Conservation (phyloP, 1,140 invertebrate genomes). For the Drosophila tristis region DNA sequence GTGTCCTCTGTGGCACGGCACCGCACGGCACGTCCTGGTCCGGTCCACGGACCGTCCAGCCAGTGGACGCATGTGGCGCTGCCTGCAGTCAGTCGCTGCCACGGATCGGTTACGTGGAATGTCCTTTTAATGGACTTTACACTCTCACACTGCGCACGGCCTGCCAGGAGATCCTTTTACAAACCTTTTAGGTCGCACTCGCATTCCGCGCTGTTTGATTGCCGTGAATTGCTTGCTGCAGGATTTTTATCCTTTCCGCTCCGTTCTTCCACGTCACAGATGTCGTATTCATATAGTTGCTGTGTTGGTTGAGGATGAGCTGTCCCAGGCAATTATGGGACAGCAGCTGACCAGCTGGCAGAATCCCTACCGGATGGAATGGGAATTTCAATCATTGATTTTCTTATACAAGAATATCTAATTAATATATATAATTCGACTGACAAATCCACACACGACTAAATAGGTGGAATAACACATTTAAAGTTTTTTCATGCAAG, state of each 20-base stretch:
- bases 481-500: too few relatives aligned
- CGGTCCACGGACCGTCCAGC: constrained; percentile 5
- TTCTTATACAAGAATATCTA: neutral
- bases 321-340: constrained; percentile 49
- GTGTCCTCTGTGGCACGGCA: neutral
- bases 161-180: constrained; percentile 60
- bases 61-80: constrained; percentile 62
- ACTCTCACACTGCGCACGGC: constrained; percentile 59
- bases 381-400: neutral
- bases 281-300: constrained; percentile 57
- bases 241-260: constrained; percentile 64
- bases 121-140: constrained; percentile 79
- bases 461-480: too few relatives aligned
- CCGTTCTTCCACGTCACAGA: constrained; percentile 57
- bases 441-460: too few relatives aligned
- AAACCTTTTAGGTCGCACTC: constrained; percentile 64
- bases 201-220: constrained; percentile 76
- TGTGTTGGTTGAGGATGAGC: constrained; percentile 19
- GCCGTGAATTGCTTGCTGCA: constrained; percentile 77
- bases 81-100: constrained; percentile 59
- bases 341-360: constrained; percentile 30
- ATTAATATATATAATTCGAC: too few relatives aligned
- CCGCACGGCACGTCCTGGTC: constrained; percentile 35
- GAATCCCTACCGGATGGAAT: constrained; percentile 19
- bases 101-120: constrained; percentile 78